Base-by-base conservation (phyloP, 2,888 invertebrate species). In the Meloe dianella region DNA sequence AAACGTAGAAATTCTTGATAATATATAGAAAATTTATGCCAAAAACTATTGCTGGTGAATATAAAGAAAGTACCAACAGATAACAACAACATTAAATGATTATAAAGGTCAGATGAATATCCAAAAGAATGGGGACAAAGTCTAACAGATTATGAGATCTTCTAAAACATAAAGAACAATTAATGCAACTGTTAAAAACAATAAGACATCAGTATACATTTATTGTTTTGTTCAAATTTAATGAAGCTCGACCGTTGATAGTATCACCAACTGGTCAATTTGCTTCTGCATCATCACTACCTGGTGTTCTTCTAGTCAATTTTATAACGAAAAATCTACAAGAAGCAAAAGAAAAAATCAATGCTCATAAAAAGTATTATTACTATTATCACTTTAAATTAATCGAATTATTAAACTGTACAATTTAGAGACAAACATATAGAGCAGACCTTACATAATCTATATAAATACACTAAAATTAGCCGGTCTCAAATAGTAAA, bases 251-350 rank as follows among this genome's bases (percentile, higher is more conserved):
- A 0, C 97, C 97, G 0, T 81, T 97, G 64, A 96, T 96, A 93
- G 88, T 97, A 30, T 95, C 95, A 12, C 96, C 96, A 0, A 95
- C 95, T 3, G 97, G 97, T 3, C 96, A 97, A 84, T 92, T 97
- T 78, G 94, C 96, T 69, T 92, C 95, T 0, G 97, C 97, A 14
- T 92, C 95, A 0, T 94, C 96, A 0, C 94, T 96, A 79, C 97
- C 97, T 0, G 94, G 95, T 0, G 90, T 91, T 74, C 89, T 96
- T 71, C 85, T 97, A 62, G 89, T 97, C 17, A 91, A 90, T 77
- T 97, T 94, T 81, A 92, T 97, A 59, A 88, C 90, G 0, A 89
- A 89, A 17, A 89, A 96, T 82, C 87, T 95, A 72, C 87, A 89
- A 35, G 89, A 92, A 78, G 96, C 97, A 0, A 88, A 87, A 12